These are phyloP conservation scores for Hyphantria cunea DNA, from an alignment of 1,140 invertebrate species.

Conservation along the genomic window DNA sequence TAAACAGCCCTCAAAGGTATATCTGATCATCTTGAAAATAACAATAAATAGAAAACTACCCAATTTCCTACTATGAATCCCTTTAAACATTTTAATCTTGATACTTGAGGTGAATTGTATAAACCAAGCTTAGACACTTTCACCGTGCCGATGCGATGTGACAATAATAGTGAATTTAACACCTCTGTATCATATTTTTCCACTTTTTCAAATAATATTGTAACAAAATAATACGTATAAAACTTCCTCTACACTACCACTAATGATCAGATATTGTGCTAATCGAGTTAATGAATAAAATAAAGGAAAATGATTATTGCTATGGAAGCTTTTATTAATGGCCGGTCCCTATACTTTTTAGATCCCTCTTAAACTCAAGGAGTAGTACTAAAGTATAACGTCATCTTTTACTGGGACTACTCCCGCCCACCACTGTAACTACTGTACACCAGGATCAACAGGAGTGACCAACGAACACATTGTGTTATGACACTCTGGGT, in stretches of 20 bases:
- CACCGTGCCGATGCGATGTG: slow-evolving; percentile 41
- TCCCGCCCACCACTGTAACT: too few species aligned
- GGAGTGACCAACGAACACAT: too few species aligned
- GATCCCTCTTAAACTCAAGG: too few species aligned
- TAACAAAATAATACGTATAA: slow-evolving; percentile 13
- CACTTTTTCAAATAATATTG: slow-evolving; percentile 63
- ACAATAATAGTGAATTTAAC: slow-evolving; percentile 58
- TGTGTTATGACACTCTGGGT: too few species aligned
- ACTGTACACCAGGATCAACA: too few species aligned
- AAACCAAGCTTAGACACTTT: slow-evolving; percentile 17
- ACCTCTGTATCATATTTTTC: slow-evolving; percentile 61
- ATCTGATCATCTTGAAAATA: not conserved
- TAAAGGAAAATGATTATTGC: slow-evolving; percentile 22
- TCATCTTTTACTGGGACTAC: too few species aligned
- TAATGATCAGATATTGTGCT: slow-evolving; percentile 25
- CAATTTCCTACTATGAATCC: not conserved
- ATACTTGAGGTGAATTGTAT: slow-evolving; percentile 1
- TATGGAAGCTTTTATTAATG: slow-evolving; percentile 2
- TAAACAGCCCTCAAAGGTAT: not conserved
- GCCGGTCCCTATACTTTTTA: too few species aligned
- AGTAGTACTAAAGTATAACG: too few species aligned
- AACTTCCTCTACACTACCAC: not conserved
- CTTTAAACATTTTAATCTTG: slow-evolving; percentile 1
- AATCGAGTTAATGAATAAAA: slow-evolving; percentile 23
- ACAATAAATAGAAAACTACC: not conserved